Evolutionary conservation across 2,113 vertebrate genomes (phyloP), one percentile per base, ranked within the genome.

Genomic region (Callopanchax toddi): DNA sequence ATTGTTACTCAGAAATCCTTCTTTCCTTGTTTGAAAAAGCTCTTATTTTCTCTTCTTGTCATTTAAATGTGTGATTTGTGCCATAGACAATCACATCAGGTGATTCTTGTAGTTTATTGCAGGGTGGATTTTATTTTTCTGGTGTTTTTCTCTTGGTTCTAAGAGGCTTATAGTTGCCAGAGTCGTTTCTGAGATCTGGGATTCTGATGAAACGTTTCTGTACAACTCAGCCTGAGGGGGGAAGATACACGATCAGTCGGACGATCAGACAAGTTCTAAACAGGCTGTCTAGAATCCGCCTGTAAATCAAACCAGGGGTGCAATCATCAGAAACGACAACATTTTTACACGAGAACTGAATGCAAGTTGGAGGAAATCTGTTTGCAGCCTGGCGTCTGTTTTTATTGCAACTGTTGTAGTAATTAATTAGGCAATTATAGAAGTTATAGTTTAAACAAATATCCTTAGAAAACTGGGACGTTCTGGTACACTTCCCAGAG

Each of bases 1-100:
- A 45, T 18, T 40, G 36, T 60, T 61, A 23, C 62, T 32, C 1
- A 55, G 32, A 77, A 70, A 72, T 42, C 42, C 25, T 34, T 10
- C 20, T 51, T 54, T 43, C 22, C 3, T 39, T 18, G 8, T 21
- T 62, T 39, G 15, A 25, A 22, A 40, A 37, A 48, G 15, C 17
- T 16, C 3, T 64, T 32, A 15, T 18, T 21, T 45, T 29, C 48
- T 77, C 32, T 11, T 59, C n/a, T 6, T 54, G 32, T 34, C 59
- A 23, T 45, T 49, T 21, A 8, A 9, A 15, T 66, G 39, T 46
- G 22, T 63, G 40, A 64, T 51, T 18, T 45, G 34, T 18, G 11
- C 3, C 1, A 2, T 36, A 45, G 61, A 34, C 12, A 18, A 16
- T 43, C 49, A 34, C 11, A 46, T 21, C 40, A 60, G 12, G 17